Base-by-base conservation (phyloP, 2,113 vertebrate genomes). In the Colaptes auratus region DNA sequence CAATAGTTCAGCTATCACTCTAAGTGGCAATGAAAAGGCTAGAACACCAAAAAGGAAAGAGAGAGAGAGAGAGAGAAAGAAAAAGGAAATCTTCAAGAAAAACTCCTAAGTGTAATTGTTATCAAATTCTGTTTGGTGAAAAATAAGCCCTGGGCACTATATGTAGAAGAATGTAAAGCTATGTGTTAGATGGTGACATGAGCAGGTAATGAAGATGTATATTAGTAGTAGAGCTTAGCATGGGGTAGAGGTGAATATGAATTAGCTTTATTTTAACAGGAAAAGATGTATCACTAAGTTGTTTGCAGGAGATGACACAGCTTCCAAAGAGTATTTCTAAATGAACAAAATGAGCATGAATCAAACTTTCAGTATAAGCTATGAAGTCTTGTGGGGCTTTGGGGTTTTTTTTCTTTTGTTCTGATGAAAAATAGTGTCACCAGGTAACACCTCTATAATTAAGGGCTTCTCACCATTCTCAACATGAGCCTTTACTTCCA, bases 321-420 rank as follows among this genome's bases (percentile, higher is more conserved):
- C 98, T 98, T 99, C 99, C 98, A 99, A 99, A 99, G 99, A 99
- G 97, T 98, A 97, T 98, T 98, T 98, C 98, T 96, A 98, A 97
- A 97, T 95, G 95, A 98, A 96, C 97, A 98, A 98, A 97, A 95
- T 69, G 95, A 97, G 97, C 94, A 91, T 96, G 97, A 98, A 98
- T 98, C 97, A 97, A 97, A 94, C 92, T 91, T 97, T 90, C 88
- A 93, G 42, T 98, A 99, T 99, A 99, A 99, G 98, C 98, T 99
- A 98, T 97, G 97, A 98, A 96, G 96, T 97, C 93, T 91, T 82
- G 50, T 76, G 86, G 77, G 71, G 73, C 52, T 90, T 92, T 82
- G 39, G 39, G 39, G 39, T 39, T n/a, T 23, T 1, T 33, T 83
- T 85, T 89, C n/a, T n/a, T n/a, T n/a, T n/a, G n/a, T 84, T 76